A percentile compares a stretch with the other conserved stretches of the same genome.
These are phyloP conservation scores for Microtus richardsoni DNA, from an alignment of 2,113 vertebrate species.

Conservation along the genomic window DNA sequence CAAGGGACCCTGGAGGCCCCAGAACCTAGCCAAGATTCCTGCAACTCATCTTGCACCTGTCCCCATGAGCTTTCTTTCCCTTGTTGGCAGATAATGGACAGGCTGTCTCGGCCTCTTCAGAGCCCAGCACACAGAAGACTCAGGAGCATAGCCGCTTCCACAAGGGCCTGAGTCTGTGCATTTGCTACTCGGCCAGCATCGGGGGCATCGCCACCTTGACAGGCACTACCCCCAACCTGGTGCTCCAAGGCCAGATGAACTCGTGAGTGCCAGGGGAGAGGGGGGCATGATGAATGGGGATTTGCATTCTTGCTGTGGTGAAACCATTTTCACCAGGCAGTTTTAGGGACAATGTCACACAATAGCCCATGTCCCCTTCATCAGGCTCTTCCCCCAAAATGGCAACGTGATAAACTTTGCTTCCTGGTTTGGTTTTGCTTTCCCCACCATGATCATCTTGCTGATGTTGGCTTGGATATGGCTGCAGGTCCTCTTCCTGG, in stretches of 20 bases:
- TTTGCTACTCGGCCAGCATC: slow-evolving; percentile 96
- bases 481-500: slow-evolving; percentile 93
- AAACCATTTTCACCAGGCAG: not conserved
- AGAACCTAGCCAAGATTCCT: not conserved
- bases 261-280: slow-evolving; percentile 86
- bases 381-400: slow-evolving; percentile 88
- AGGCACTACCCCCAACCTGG: slow-evolving; percentile 94
- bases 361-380: not conserved
- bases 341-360: not conserved
- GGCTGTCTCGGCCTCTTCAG: not conserved
- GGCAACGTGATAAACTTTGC: slow-evolving; percentile 92
- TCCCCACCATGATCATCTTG: slow-evolving; percentile 92
- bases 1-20: not conserved
- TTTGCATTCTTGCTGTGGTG: not conserved
- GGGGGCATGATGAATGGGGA: not conserved
- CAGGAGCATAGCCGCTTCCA: slow-evolving; percentile 85
- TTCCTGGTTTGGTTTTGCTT: slow-evolving; percentile 95
- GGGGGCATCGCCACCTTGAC: slow-evolving; percentile 96
- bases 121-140: not conserved
- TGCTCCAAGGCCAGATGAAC: slow-evolving; percentile 94
- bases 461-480: slow-evolving; percentile 91
- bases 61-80: not conserved
- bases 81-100: slow-evolving; percentile 73
- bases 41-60: not conserved
- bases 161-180: slow-evolving; percentile 92